Percentiles rank a stretch among this genome's conserved stretches.
Conservation (phyloP, 1,140 invertebrate species). For the Neotoxoptera formosana region DNA sequence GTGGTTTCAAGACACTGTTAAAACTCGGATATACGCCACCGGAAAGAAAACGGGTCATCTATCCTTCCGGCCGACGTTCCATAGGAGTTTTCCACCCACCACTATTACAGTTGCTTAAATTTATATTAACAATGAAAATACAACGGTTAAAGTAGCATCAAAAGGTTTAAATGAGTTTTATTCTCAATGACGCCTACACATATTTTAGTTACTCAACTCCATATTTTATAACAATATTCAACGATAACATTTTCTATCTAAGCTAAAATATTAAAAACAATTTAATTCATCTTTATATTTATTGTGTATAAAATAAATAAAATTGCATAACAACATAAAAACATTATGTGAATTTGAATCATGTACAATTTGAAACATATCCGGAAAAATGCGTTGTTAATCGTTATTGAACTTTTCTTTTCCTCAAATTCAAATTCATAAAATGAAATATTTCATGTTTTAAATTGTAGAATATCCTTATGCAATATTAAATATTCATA, state of each 20-base stretch:
- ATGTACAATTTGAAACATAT: not conserved
- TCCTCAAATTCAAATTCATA: no score
- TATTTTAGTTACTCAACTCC: not conserved
- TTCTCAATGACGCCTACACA: conserved; percentile 21
- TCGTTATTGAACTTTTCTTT: not conserved
- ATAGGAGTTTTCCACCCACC: not conserved
- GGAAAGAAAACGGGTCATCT: not conserved
- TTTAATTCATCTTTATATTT: not conserved
- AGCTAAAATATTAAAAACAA: not conserved
- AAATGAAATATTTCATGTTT: not conserved
- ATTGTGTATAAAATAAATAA: not conserved
- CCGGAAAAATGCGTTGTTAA: not conserved
- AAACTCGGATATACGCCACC: not conserved
- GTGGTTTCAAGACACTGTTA: not conserved
- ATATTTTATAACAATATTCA: not conserved
- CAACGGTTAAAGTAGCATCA: not conserved
- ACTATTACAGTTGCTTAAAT: not conserved
- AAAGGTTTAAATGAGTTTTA: not conserved
- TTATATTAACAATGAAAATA: conserved; percentile 19
- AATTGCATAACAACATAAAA: not conserved
- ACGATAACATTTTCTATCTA: not conserved
- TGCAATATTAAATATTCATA: conserved; percentile 8
- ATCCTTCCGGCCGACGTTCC: not conserved
- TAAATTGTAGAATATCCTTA: conserved; percentile 27
- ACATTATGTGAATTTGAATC: not conserved